Evolutionary conservation across 2,797 vertebrate genomes (phyloP).

Genomic region (Pantherophis vulpinus): DNA sequence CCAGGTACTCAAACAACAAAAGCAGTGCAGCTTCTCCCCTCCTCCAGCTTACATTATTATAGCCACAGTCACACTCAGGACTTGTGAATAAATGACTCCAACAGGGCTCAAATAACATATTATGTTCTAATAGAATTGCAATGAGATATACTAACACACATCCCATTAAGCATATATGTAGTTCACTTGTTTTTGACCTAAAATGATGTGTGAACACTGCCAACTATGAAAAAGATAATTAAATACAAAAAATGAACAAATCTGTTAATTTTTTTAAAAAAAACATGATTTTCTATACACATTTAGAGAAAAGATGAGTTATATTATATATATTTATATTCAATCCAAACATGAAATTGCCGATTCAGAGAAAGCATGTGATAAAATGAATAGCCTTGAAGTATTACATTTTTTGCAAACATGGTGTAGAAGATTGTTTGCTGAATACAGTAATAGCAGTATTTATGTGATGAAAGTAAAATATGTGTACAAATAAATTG

Average conservation of each 20-base stretch:
- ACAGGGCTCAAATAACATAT: neutral
- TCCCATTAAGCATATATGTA: neutral
- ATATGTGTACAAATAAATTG: neutral
- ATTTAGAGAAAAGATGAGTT: neutral
- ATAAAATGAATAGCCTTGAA: neutral
- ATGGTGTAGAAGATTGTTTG: neutral
- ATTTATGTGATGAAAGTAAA: neutral
- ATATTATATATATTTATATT: neutral
- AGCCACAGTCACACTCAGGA: neutral
- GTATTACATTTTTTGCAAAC: neutral
- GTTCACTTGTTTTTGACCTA: neutral
- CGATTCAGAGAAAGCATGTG: neutral
- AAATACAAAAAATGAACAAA: neutral
- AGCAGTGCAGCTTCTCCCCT: neutral
- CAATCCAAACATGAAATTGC: neutral
- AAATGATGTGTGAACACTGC: neutral
- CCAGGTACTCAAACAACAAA: neutral
- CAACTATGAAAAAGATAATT: neutral
- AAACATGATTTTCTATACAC: neutral
- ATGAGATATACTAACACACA: neutral
- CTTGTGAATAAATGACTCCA: neutral
- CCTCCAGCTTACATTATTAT: neutral
- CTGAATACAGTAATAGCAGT: neutral
- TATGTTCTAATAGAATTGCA: neutral
- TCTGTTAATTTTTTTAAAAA: neutral